phyloP scores from a whole-genome alignment of 2,888 invertebrate genomes.

The Pammene fasciana region DNA sequence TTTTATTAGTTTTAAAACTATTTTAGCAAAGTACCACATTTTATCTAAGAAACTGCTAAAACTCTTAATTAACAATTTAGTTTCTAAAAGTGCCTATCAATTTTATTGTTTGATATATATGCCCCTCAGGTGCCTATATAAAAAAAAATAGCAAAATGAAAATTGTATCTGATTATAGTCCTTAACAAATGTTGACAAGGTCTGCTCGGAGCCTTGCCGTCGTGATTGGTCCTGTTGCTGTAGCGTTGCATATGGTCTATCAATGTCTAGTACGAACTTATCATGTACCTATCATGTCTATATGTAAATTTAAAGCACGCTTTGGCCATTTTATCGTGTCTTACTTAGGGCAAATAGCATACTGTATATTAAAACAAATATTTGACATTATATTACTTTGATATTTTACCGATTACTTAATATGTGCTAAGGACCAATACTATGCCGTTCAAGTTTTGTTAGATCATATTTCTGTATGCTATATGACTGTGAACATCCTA shows the following conservation, averaged over 20 bases:
- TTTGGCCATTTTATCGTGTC: slow-evolving; percentile 29
- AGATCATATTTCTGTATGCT: slow-evolving; percentile 67
- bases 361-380: slow-evolving; percentile 48
- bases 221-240: slow-evolving; percentile 37
- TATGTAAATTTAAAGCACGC: slow-evolving; percentile 19
- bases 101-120: slow-evolving; percentile 51
- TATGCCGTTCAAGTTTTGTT: slow-evolving; percentile 61
- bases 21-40: slow-evolving; percentile 64
- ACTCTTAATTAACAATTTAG: slow-evolving; percentile 58
- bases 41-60: slow-evolving; percentile 57
- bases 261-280: slow-evolving; percentile 21
- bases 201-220: slow-evolving; percentile 5
- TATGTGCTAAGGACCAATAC: slow-evolving; percentile 72
- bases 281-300: slow-evolving; percentile 29
- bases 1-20: slow-evolving; percentile 51
- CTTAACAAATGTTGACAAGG: slow-evolving; percentile 3
- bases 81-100: slow-evolving; percentile 67
- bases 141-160: slow-evolving; percentile 31
- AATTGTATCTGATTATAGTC: slow-evolving; percentile 20
- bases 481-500: slow-evolving; percentile 63
- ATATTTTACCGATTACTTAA: slow-evolving; percentile 53
- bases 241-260: slow-evolving; percentile 23
- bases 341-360: slow-evolving; percentile 42
- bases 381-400: slow-evolving; percentile 61
- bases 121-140: slow-evolving; percentile 44